Percentiles rank a stretch among this genome's conserved stretches.
Evolutionary conservation across 2,888 invertebrate genomes (phyloP).

Genomic region (Lepas anatifera): DNA sequence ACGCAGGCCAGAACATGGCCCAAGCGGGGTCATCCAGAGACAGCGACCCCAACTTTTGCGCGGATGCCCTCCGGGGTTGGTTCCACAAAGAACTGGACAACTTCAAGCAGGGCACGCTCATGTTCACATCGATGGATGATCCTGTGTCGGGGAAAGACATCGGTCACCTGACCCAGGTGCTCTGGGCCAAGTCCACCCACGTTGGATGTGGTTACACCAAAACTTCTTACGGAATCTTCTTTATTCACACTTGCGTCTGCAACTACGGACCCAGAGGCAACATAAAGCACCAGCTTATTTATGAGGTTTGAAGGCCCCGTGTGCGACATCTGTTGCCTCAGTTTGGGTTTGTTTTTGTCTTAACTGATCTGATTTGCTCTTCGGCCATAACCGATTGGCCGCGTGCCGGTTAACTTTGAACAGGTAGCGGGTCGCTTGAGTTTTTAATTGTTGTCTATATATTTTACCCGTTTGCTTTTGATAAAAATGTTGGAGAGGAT

Average conservation of each 20-base stretch:
- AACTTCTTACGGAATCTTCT: neutral
- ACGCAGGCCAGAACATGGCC: constrained; percentile 18
- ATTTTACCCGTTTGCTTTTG: too few species aligned
- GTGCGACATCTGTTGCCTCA: too few species aligned
- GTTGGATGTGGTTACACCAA: neutral
- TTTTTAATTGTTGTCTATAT: too few species aligned
- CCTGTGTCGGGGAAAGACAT: neutral
- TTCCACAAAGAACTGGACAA: neutral
- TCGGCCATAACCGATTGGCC: too few species aligned
- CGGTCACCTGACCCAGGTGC: neutral
- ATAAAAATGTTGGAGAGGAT: too few species aligned
- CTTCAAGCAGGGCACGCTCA: neutral
- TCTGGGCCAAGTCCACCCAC: neutral
- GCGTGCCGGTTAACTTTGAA: too few species aligned
- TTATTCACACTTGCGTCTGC: neutral
- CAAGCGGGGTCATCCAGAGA: constrained; percentile 3
- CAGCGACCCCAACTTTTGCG: neutral
- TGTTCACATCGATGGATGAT: neutral
- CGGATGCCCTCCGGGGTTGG: neutral
- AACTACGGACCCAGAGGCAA: neutral
- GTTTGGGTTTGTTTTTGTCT: too few species aligned
- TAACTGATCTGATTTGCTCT: too few species aligned
- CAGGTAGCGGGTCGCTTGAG: too few species aligned
- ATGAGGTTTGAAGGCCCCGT: neutral
- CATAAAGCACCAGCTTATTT: neutral